These are phyloP conservation scores for Ellobium chinense DNA, from an alignment of 2,888 invertebrate genomes.

Conservation along the genomic window DNA sequence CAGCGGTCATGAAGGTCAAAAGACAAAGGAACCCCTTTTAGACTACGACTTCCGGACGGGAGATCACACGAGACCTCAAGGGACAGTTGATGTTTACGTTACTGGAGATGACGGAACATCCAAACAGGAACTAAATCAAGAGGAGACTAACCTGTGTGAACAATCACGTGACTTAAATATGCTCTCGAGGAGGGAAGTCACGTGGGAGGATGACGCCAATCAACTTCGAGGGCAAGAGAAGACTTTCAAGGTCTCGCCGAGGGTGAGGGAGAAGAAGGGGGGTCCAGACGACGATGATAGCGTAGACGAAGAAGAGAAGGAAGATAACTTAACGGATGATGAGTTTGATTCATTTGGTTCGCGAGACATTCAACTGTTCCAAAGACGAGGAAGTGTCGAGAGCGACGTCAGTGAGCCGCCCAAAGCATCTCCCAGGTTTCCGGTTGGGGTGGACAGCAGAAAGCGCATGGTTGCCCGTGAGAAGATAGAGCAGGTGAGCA, in stretches of 20 bases:
- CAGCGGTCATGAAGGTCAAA: too few relatives aligned
- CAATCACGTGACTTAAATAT: not conserved
- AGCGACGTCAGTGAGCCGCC: not conserved
- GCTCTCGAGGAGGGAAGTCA: not conserved
- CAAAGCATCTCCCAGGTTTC: not conserved
- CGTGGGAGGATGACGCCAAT: not conserved
- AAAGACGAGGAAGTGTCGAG: not conserved
- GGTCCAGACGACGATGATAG: not conserved
- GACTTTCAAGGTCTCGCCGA: too few relatives aligned
- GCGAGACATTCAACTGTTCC: conserved; percentile 3
- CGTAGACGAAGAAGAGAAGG: not conserved
- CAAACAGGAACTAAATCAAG: not conserved
- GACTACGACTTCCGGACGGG: not conserved
- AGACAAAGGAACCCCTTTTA: too few relatives aligned
- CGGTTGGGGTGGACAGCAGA: conserved; percentile 5
- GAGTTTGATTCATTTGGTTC: conserved; percentile 20
- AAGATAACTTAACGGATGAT: not conserved
- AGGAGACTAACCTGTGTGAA: too few relatives aligned
- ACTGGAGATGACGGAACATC: not conserved
- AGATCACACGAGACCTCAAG: not conserved
- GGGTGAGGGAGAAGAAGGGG: not conserved
- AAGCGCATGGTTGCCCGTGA: not conserved
- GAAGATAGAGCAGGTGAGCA: not conserved
- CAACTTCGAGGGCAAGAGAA: not conserved
- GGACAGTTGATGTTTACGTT: not conserved